Base-by-base conservation (phyloP, 2,888 invertebrate species). In the Caenorhabditis sp. region DNA sequence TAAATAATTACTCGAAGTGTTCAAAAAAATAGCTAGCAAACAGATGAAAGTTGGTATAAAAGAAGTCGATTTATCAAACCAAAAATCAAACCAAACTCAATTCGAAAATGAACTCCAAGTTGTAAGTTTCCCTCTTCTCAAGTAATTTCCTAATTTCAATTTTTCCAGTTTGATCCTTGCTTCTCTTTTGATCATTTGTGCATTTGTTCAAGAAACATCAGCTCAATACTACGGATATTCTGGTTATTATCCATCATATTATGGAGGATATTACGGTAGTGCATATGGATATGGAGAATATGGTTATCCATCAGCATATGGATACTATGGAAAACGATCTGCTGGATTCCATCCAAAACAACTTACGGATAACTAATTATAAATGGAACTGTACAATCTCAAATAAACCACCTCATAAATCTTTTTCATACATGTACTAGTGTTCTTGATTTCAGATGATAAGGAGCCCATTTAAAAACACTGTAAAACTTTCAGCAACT, bases 241-340 rank as follows among this genome's bases (percentile, higher is more conserved):
- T 52, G 52, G n/a, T 52, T 21, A 20, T 52, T 52, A 52, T 14
- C 20, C 52, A 21, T 52, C 52, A 52, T 21, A 54, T 21, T 21
- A 23, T 14, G 21, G 57, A 26, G 26, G 20, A 14, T 50, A 50
- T 50, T 50, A 50, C 50, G 50, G 50, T 50, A 14, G 17, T n/a
- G 50, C 50, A 59, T 56, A 23, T 17, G 66, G 17, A 31, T 31
- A 31, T 10, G 31, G 31, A 31, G 31, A 31, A 10, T 58, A 59
- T 54, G 71, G 71, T 58, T 68, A 61, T 31, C 62, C 63, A 25
- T 66, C 66, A 57, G 70, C 64, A 59, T 72, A 72, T 26, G 72
- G 72, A 62, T 69, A 69, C 54, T 67, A 67, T 36, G 73, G 73
- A 64, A 76, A 76, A 71, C 62, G 76, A 56, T 68, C 71, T 52